Evolutionary conservation across 2,888 invertebrate species (phyloP).

Genomic region (Athetis lepigone): DNA sequence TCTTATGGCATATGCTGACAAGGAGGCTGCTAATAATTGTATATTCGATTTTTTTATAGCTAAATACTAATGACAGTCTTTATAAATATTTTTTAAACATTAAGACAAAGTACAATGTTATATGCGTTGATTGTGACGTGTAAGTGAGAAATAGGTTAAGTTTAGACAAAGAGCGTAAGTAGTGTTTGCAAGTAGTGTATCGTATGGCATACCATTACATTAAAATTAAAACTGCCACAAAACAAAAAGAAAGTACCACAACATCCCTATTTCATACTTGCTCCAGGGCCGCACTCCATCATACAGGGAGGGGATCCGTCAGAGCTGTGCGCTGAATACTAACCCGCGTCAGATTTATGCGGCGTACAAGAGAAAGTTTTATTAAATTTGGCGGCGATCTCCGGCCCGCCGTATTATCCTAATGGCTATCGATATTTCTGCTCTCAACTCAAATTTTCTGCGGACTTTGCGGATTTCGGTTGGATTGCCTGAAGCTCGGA

Average conservation of each 20-base stretch:
- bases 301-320: constrained; percentile 33
- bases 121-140: no score
- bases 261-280: background rate
- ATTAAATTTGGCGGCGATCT: constrained; percentile 63
- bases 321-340: constrained; percentile 56
- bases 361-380: constrained; percentile 58
- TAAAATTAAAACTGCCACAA: background rate
- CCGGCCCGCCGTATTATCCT: constrained; percentile 58
- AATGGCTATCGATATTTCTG: constrained; percentile 59
- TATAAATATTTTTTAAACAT: no score
- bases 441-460: constrained; percentile 41
- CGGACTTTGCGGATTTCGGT: constrained; percentile 14
- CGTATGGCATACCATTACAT: no score
- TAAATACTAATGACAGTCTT: no score
- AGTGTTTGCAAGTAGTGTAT: no score
- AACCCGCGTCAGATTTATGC: constrained; percentile 55
- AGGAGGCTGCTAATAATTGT: no score
- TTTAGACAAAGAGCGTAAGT: no score
- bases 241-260: background rate
- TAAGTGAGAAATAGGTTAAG: no score
- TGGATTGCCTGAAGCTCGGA: constrained; percentile 21
- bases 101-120: no score
- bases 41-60: no score
- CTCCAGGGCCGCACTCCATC: constrained; percentile 32
- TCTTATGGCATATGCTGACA: no score